Conservation (phyloP, 2,113 vertebrate genomes). For the Notothenia rossii region DNA sequence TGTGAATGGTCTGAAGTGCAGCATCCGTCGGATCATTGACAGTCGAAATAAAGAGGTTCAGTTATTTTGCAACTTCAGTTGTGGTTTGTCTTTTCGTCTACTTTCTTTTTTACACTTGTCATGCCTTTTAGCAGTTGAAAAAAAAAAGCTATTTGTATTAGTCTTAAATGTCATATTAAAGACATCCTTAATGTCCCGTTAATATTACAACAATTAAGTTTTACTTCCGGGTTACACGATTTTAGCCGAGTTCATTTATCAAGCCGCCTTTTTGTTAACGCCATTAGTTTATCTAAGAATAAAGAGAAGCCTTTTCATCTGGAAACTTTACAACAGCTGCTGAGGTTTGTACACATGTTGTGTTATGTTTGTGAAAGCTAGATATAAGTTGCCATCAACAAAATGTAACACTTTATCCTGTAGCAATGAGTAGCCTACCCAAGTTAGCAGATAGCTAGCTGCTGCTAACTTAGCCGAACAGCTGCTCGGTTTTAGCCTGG, state of each 20-base stretch:
- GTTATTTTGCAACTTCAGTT: slow-evolving; percentile 78
- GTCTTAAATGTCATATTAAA: not conserved
- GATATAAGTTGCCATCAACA: not conserved
- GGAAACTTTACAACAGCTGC: slow-evolving; percentile 15
- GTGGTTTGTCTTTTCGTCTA: slow-evolving; percentile 50
- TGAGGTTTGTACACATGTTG: slow-evolving; percentile 34
- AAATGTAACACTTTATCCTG: not conserved
- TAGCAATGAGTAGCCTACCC: not conserved
- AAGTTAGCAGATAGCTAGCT: slow-evolving; percentile 63
- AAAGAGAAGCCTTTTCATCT: not conserved
- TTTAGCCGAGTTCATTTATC: slow-evolving; percentile 15
- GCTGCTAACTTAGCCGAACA: slow-evolving; percentile 41
- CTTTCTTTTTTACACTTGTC: not conserved
- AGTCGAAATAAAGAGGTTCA: slow-evolving; percentile 82
- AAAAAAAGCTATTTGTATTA: not conserved
- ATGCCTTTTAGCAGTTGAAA: not conserved
- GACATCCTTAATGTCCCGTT: no score
- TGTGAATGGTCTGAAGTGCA: slow-evolving; percentile 81
- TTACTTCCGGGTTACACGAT: slow-evolving; percentile 67
- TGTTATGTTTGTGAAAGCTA: not conserved
- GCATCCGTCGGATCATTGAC: slow-evolving; percentile 73
- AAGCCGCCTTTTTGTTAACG: slow-evolving; percentile 41
- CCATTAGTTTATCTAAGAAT: slow-evolving; percentile 43
- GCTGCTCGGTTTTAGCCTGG: slow-evolving; percentile 27
- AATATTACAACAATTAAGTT: slow-evolving; percentile 22